Evolutionary conservation across 1,140 invertebrate genomes (phyloP), one percentile per base, ranked within the genome.

Genomic region (Apis cerana): DNA sequence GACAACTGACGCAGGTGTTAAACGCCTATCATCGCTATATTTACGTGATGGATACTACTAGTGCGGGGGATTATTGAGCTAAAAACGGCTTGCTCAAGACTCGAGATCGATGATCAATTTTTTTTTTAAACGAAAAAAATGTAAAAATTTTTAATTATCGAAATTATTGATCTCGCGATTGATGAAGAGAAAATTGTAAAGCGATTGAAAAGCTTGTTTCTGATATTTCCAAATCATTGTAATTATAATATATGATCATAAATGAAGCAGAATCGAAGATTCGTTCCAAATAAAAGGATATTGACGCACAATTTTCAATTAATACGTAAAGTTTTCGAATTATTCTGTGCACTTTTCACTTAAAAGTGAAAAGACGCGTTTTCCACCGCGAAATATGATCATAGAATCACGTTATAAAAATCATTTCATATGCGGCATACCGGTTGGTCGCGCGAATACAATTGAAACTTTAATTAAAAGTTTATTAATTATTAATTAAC

Each of bases 11-110:
- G 43, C 59, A 79, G 52, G 68, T 84, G 48, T 70, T 50, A 68
- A 84, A 59, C 71, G 64, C 33, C 48, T 81, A 75, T 81, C 78
- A 70, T 84, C 71, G 71, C 78, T 84, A 84, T 84, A 84, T 84
- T 81, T 84, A 75, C 71, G 13, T 64, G 54, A 13, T 19, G 2
- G 19, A n/a, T n/a, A n/a, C 52, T 61, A 59, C 27, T 0, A 43
- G 33, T 43, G 68, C 48, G 13, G 43, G 23, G 17, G 13, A 72
- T 50, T 1, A 52, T 27, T 17, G 43, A 2, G 15, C 8, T 17
- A 17, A 5, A 9, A 23, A 12, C 1, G n/a, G 10, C 4, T 50
- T 19, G 12, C 11, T 17, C 13, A 2, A 5, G 21, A 15, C 11
- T 75, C 17, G 9, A 27, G 27, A 2, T 43, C 5, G 1, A 59